phyloP scores from a whole-genome alignment of 2,113 vertebrate genomes.

The Rhinoptilus africanus region DNA sequence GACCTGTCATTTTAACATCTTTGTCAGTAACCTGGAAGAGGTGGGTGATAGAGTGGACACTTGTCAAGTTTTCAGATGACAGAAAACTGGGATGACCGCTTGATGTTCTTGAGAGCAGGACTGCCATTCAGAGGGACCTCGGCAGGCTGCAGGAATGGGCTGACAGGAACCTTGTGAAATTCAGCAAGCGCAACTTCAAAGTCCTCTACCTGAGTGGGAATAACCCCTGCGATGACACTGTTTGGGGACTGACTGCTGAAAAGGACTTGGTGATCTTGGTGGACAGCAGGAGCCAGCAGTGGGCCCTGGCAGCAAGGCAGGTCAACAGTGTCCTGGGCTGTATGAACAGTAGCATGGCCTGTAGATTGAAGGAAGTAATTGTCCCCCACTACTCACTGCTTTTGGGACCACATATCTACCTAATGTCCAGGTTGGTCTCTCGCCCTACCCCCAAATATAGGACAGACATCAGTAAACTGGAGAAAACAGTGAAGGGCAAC shows the following conservation, averaged over 20 bases:
- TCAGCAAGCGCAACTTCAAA: not conserved
- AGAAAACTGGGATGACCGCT: not conserved
- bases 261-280: not conserved
- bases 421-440: not conserved
- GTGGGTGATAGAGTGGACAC: not conserved
- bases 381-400: not conserved
- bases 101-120: not conserved
- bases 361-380: not conserved
- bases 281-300: not conserved
- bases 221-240: not conserved
- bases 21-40: not conserved
- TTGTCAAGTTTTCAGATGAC: not conserved
- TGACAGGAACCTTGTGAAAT: not conserved
- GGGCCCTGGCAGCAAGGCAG: not conserved
- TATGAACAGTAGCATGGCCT: not conserved
- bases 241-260: not conserved
- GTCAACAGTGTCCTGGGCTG: not conserved
- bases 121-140: not conserved
- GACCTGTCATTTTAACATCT: not conserved
- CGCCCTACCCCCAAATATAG: not conserved
- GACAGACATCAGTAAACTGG: not conserved
- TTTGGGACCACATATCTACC: not conserved
- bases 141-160: not conserved
- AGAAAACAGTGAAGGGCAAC: not conserved
- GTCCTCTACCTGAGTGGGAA: not conserved